These are phyloP conservation scores for Corvus hawaiiensis DNA, from an alignment of 2,113 vertebrate genomes.

Conservation along the genomic window DNA sequence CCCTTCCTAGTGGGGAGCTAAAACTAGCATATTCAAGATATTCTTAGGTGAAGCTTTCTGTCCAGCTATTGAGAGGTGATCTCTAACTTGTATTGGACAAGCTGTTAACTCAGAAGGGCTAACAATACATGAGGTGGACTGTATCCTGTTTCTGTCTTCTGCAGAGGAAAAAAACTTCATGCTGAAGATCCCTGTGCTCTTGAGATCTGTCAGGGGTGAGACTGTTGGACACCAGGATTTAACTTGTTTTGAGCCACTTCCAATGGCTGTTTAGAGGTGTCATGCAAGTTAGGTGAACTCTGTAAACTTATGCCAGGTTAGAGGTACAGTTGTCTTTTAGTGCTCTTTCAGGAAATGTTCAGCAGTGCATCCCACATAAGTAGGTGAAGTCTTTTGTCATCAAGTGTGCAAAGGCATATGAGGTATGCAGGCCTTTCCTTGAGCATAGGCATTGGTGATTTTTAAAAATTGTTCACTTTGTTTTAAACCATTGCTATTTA, in stretches of 20 bases:
- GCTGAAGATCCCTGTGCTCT: neutral
- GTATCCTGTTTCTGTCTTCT: neutral
- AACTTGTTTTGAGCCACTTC: neutral
- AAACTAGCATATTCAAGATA: neutral
- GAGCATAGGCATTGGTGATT: neutral
- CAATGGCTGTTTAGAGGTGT: neutral
- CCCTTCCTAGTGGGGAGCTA: neutral
- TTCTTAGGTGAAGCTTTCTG: neutral
- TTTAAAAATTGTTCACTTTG: fast-evolving
- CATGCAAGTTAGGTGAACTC: neutral
- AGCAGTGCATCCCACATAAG: fast-evolving
- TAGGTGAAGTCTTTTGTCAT: neutral
- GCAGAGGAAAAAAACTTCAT: neutral
- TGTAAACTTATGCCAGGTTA: neutral
- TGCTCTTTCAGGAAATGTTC: neutral
- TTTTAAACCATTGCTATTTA: neutral
- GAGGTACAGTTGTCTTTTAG: neutral
- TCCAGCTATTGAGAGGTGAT: neutral
- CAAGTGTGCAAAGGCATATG: neutral
- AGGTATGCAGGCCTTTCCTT: neutral
- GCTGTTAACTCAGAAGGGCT: neutral
- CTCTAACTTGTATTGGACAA: neutral
- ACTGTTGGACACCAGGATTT: neutral
- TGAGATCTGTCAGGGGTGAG: neutral
- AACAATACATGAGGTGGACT: too few relatives aligned